phyloP scores from a whole-genome alignment of 2,113 vertebrate genomes.

The Prochilodus magdalenae region DNA sequence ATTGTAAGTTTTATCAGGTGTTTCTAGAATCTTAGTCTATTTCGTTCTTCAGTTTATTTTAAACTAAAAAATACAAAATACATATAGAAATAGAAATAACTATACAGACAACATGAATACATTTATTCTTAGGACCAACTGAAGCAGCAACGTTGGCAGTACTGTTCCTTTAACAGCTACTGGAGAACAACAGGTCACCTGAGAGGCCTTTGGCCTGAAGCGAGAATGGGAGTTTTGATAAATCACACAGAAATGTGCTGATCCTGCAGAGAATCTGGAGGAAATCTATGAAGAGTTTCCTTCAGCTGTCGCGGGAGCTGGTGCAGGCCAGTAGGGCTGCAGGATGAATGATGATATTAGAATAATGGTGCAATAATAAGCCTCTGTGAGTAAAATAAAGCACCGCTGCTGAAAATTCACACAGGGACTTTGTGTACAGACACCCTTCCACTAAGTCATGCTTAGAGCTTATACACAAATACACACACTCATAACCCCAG shows the following conservation, averaged over 20 bases:
- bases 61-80: too few relatives aligned
- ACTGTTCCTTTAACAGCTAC: conserved; percentile 12
- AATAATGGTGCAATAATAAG: background rate
- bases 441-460: background rate
- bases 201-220: conserved; percentile 10
- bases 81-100: too few relatives aligned
- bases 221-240: conserved; percentile 10
- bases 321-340: background rate
- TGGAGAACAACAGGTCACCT: background rate
- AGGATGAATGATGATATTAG: background rate
- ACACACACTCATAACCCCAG: background rate
- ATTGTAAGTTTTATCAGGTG: too few relatives aligned
- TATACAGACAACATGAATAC: background rate
- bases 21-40: too few relatives aligned
- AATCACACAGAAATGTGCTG: conserved; percentile 16
- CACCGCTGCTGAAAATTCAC: background rate
- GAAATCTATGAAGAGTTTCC: background rate
- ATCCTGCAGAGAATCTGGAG: background rate
- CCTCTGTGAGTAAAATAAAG: background rate
- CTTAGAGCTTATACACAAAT: background rate
- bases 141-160: background rate
- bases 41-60: too few relatives aligned
- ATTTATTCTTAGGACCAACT: background rate
- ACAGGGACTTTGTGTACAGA: background rate
- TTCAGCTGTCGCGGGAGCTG: background rate